A percentile compares a stretch with the other conserved stretches of the same genome.
These are phyloP conservation scores for Idaea dimidiata DNA, from an alignment of 2,888 invertebrate genomes.

Conservation along the genomic window DNA sequence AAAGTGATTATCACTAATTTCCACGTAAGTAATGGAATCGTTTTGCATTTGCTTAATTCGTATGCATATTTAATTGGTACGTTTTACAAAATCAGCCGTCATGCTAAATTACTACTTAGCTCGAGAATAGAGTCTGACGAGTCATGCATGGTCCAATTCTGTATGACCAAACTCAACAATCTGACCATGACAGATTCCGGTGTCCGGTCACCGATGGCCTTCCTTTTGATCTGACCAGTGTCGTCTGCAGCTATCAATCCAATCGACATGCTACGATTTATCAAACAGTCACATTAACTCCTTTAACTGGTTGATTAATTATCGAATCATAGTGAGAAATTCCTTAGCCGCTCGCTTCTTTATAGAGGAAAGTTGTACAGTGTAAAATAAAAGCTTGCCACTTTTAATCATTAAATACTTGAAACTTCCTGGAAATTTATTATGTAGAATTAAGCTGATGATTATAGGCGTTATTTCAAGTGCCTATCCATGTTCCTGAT, in stretches of 20 bases:
- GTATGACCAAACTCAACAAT: constrained; percentile 48
- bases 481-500: neutral
- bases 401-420: constrained; percentile 23
- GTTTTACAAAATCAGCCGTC: constrained; percentile 47
- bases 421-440: neutral
- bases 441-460: neutral
- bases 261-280: constrained; percentile 34
- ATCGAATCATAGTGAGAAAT: constrained; percentile 33
- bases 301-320: constrained; percentile 45
- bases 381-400: constrained; percentile 28
- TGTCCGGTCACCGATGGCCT: constrained; percentile 43
- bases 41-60: constrained; percentile 22
- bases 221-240: constrained; percentile 60
- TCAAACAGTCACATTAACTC: constrained; percentile 27
- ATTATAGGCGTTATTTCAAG: neutral
- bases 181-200: constrained; percentile 46
- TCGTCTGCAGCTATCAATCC: constrained; percentile 45
- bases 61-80: constrained; percentile 10
- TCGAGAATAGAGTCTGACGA: constrained; percentile 63
- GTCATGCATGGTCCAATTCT: constrained; percentile 63
- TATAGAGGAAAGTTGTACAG: constrained; percentile 52
- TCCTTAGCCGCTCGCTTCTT: constrained; percentile 56
- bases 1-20: neutral
- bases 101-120: constrained; percentile 51
- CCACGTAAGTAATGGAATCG: constrained; percentile 12